Conservation (phyloP, 1,140 invertebrate genomes). For the Ceratina japonica region DNA sequence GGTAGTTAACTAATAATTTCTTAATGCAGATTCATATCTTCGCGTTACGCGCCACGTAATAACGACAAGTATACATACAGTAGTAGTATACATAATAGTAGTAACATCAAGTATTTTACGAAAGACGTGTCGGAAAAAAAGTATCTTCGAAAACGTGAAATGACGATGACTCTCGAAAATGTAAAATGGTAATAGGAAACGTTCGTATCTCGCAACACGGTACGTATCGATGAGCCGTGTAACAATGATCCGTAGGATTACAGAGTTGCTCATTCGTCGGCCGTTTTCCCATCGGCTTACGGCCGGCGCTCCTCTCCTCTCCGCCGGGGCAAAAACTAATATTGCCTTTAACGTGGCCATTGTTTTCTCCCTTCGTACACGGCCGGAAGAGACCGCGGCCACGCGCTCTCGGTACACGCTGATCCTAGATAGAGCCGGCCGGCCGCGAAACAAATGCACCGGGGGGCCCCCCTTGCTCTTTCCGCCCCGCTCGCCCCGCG, state of each 20-base stretch:
- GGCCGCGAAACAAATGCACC: conserved; percentile 49
- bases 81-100: too few species aligned
- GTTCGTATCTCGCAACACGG: too few species aligned
- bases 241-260: conserved; percentile 17
- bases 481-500: too few species aligned
- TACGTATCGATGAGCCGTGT: conserved; percentile 12
- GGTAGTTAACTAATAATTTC: too few species aligned
- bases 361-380: conserved; percentile 53
- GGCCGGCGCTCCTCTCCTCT: neutral
- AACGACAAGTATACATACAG: too few species aligned
- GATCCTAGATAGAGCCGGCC: conserved; percentile 54
- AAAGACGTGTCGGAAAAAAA: too few species aligned
- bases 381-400: conserved; percentile 41
- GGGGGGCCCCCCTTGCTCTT: conserved; percentile 8
- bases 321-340: conserved; percentile 52
- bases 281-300: conserved; percentile 29
- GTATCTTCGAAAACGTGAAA: too few species aligned
- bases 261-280: conserved; percentile 8
- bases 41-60: too few species aligned
- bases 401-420: conserved; percentile 48
- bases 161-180: too few species aligned
- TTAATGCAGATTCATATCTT: too few species aligned
- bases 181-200: neutral
- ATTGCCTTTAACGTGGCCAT: conserved; percentile 61
- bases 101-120: too few species aligned